Evolutionary conservation across 2,113 vertebrate species (phyloP).

Genomic region (Gymnogyps californianus): DNA sequence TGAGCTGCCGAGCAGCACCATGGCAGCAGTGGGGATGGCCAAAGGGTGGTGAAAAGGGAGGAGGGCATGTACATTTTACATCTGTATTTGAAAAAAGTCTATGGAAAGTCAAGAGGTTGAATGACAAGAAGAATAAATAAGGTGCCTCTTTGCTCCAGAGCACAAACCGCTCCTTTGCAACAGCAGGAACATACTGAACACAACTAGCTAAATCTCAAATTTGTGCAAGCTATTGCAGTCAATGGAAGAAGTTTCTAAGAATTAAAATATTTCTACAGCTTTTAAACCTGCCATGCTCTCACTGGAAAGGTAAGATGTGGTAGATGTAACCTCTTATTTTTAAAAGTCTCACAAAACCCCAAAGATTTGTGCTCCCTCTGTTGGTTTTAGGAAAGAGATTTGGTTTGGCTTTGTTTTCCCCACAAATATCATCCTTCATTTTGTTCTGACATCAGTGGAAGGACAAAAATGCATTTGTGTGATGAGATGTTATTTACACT

Average conservation of each 20-base stretch:
- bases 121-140: not conserved
- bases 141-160: not conserved
- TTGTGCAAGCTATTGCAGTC: not conserved
- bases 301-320: constrained; percentile 6
- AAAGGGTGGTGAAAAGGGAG: not conserved
- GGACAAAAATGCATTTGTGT: not conserved
- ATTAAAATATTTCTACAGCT: not conserved
- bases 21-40: not conserved
- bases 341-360: not conserved
- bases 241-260: not conserved
- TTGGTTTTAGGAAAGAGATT: constrained; percentile 56
- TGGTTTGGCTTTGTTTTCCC: constrained; percentile 3
- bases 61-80: not conserved
- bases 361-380: constrained; percentile 67
- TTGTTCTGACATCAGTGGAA: constrained; percentile 20
- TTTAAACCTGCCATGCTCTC: not conserved
- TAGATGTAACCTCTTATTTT: not conserved
- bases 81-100: not conserved
- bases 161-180: not conserved
- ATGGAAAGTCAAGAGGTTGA: not conserved
- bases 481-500: constrained; percentile 15
- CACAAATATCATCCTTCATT: constrained; percentile 36
- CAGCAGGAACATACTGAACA: not conserved
- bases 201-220: not conserved
- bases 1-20: not conserved